Percentiles rank a stretch among this genome's conserved stretches.
Conservation (phyloP, 2,888 invertebrate species). For the Dascillus cervinus region DNA sequence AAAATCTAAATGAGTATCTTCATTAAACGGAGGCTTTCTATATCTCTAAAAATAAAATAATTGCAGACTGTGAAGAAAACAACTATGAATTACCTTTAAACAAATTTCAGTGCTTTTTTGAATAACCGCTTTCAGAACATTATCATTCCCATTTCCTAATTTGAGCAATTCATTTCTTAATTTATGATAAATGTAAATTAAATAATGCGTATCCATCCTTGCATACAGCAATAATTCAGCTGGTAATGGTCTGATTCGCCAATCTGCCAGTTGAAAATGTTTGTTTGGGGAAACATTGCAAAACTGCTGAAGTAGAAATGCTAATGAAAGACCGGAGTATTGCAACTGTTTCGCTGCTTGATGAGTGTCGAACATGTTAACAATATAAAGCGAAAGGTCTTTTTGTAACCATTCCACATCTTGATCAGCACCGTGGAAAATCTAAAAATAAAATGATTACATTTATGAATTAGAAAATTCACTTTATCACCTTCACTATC, state of each 20-base stretch:
- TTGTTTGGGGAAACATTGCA: constrained; percentile 79
- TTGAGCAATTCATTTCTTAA: constrained; percentile 68
- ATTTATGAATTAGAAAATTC: background rate
- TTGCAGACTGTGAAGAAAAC: constrained; percentile 1
- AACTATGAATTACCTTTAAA: constrained; percentile 44
- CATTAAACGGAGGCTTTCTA: constrained; percentile 63
- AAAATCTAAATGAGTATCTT: constrained; percentile 66
- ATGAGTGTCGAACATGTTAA: constrained; percentile 95
- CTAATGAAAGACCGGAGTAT: constrained; percentile 63
- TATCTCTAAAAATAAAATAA: constrained; percentile 54
- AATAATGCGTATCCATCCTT: constrained; percentile 88
- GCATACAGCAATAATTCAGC: constrained; percentile 77
- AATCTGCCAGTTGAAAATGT: constrained; percentile 88
- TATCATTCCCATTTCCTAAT: constrained; percentile 50
- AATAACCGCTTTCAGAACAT: constrained; percentile 63
- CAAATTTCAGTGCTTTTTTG: constrained; percentile 70
- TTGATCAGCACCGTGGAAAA: constrained; percentile 84
- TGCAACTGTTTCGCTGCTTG: constrained; percentile 73
- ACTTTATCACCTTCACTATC: constrained; percentile 68
- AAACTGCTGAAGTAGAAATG: constrained; percentile 69
- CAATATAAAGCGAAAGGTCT: constrained; percentile 90
- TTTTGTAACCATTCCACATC: constrained; percentile 93
- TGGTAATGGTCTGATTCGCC: constrained; percentile 87
- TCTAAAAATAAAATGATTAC: constrained; percentile 42
- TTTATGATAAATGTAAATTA: constrained; percentile 80